Evolutionary conservation across 2,113 vertebrate species (phyloP).

Genomic region (Ginglymostoma cirratum): DNA sequence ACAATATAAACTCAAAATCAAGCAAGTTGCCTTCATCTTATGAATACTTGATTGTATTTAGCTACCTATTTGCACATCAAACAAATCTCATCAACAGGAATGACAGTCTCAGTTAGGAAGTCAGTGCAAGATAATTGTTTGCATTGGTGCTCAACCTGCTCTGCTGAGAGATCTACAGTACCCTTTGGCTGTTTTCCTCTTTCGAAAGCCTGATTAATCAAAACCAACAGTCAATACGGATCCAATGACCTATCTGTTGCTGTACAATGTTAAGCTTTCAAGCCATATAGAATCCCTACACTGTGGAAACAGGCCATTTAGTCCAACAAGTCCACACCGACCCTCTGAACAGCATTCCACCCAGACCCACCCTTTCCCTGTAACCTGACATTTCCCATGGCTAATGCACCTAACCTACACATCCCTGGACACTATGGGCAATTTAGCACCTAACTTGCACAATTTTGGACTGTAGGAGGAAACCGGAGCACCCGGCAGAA

Average conservation of each 20-base stretch:
- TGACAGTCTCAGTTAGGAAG: background rate
- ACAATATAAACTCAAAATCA: background rate
- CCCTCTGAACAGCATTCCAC: too few relatives aligned
- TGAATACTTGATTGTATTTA: background rate
- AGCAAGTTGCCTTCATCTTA: background rate
- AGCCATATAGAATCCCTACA: too few relatives aligned
- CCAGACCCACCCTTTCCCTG: too few relatives aligned
- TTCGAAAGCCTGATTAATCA: constrained; percentile 24
- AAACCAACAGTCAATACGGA: background rate
- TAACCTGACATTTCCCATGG: too few relatives aligned
- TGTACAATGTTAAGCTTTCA: background rate
- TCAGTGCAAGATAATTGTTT: background rate
- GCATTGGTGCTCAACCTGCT: background rate
- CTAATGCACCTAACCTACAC: too few relatives aligned
- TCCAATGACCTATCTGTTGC: background rate
- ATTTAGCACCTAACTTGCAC: too few relatives aligned
- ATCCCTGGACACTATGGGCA: too few relatives aligned
- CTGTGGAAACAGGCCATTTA: too few relatives aligned
- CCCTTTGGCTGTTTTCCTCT: background rate
- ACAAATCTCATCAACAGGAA: background rate
- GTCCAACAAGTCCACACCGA: too few relatives aligned
- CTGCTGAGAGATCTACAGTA: background rate
- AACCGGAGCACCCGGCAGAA: too few relatives aligned
- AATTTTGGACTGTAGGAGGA: too few relatives aligned
- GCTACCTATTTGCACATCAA: background rate